Evolutionary conservation across 2,888 invertebrate genomes (phyloP).

Genomic region (Nemurella pictetii): DNA sequence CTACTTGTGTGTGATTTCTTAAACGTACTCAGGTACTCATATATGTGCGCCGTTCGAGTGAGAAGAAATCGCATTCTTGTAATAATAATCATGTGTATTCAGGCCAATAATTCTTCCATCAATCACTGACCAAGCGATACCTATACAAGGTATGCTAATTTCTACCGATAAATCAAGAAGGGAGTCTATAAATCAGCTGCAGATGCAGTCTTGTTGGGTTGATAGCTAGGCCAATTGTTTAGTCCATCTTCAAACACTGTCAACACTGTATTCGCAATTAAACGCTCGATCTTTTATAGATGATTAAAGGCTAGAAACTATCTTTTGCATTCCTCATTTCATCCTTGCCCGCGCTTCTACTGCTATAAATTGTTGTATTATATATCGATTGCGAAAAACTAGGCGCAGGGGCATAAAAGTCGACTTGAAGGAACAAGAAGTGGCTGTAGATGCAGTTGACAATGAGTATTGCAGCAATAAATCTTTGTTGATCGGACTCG

Average conservation of each 20-base stretch:
- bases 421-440: background rate
- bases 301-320: background rate
- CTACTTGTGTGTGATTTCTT: background rate
- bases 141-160: background rate
- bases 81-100: background rate
- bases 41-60: background rate
- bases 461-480: background rate
- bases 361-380: background rate
- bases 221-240: background rate
- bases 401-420: background rate
- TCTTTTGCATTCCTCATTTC: background rate
- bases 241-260: background rate
- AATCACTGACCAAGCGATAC: background rate
- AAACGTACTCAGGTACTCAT: background rate
- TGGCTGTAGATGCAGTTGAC: background rate
- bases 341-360: background rate
- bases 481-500: conserved; percentile 2
- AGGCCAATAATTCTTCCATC: background rate
- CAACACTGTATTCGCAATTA: background rate
- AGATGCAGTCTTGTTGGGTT: background rate
- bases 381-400: background rate
- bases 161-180: background rate
- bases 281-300: background rate
- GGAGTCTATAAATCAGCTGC: background rate
- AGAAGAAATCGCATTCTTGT: background rate